Conservation (phyloP, 1,140 invertebrate species). For the Euura lappo region DNA sequence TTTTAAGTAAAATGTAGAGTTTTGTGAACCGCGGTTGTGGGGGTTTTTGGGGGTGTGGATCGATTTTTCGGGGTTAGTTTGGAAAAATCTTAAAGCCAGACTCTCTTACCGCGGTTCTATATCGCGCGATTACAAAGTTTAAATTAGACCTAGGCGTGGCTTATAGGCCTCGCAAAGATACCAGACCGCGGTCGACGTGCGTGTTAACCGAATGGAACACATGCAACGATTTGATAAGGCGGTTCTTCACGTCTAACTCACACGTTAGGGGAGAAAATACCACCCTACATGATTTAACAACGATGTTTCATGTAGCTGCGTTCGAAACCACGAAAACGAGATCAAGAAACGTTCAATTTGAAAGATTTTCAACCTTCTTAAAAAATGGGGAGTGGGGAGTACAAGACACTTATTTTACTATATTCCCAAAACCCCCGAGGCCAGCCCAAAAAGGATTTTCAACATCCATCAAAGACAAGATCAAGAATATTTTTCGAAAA, state of each 20-base stretch:
- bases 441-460: too few species aligned
- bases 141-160: slow-evolving; percentile 47
- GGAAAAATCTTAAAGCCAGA: slow-evolving; percentile 60
- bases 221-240: not conserved
- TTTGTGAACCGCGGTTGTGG: slow-evolving; percentile 26
- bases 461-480: too few species aligned
- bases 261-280: not conserved
- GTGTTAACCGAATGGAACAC: slow-evolving; percentile 4
- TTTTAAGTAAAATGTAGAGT: too few species aligned
- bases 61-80: slow-evolving; percentile 51
- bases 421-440: too few species aligned
- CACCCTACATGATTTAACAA: too few species aligned
- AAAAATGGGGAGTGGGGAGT: too few species aligned
- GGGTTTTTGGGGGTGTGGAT: slow-evolving; percentile 36
- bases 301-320: too few species aligned
- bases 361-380: too few species aligned
- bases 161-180: not conserved
- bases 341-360: too few species aligned
- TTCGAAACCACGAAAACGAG: too few species aligned
- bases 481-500: too few species aligned
- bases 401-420: too few species aligned
- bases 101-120: slow-evolving; percentile 22
- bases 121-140: slow-evolving; percentile 46
- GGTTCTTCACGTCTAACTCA: not conserved
- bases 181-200: not conserved